A percentile compares a stretch with the other conserved stretches of the same genome.
phyloP scores from a whole-genome alignment of 2,888 invertebrate species.

The Nebria brevicollis region DNA sequence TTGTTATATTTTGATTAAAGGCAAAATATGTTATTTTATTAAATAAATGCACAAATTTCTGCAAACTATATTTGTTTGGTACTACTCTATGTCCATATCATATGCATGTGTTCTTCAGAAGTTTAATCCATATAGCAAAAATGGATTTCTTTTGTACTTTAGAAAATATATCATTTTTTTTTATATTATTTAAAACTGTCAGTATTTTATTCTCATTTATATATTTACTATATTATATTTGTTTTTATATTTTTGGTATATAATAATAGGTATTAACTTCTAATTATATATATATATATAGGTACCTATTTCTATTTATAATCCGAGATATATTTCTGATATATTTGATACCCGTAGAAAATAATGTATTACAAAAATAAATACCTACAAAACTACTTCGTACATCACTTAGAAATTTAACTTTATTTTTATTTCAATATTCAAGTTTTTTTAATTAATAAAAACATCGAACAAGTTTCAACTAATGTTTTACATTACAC shows the following conservation, averaged over 20 bases:
- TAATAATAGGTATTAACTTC: no score
- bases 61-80: conserved; percentile 16
- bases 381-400: no score
- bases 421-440: neutral
- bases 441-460: neutral
- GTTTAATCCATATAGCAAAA: neutral
- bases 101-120: neutral
- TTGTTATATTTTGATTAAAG: conserved; percentile 34
- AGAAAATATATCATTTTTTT: no score
- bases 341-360: neutral
- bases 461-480: neutral
- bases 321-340: neutral
- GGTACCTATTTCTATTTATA: no score
- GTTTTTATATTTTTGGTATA: no score
- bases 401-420: neutral
- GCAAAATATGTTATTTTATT: conserved; percentile 38
- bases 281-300: no score
- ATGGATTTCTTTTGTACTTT: no score
- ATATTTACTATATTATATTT: no score
- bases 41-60: conserved; percentile 46
- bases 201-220: no score
- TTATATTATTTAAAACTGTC: no score
- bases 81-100: neutral
- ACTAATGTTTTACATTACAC: neutral
- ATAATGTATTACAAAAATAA: neutral